Percentiles rank a stretch among this genome's conserved stretches.
Conservation (phyloP, 2,797 vertebrate species). For the Danio jaintianensis region DNA sequence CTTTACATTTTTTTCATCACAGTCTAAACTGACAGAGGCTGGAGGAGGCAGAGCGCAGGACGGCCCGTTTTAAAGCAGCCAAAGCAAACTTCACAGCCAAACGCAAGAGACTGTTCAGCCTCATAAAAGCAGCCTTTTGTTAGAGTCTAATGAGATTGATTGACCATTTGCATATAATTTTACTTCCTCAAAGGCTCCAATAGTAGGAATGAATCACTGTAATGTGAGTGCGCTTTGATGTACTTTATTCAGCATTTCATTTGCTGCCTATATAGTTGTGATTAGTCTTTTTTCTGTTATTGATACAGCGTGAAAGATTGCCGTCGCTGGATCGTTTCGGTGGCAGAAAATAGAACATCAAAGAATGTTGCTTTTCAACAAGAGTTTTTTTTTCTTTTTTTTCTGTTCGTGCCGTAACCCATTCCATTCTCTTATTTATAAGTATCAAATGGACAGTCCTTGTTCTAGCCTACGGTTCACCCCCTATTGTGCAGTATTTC, state of each 20-base stretch:
- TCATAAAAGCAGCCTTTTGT: constrained; percentile 78
- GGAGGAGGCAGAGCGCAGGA: constrained; percentile 20
- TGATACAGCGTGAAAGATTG: constrained; percentile 33
- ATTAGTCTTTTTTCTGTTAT: constrained; percentile 42
- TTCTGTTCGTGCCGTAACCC: constrained; percentile 10
- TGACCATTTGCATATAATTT: constrained; percentile 59
- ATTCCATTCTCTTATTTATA: constrained; percentile 42
- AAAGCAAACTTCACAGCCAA: constrained; percentile 73
- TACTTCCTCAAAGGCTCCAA: constrained; percentile 43
- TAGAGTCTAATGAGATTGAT: constrained; percentile 74
- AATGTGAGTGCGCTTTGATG: constrained; percentile 27
- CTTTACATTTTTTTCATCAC: constrained; percentile 58
- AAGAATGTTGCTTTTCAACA: constrained; percentile 42
- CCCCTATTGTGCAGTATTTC: constrained; percentile 37
- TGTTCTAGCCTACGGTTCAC: constrained; percentile 31
- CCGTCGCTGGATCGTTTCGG: constrained; percentile 16
- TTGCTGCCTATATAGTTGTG: constrained; percentile 25
- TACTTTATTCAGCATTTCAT: constrained; percentile 29
- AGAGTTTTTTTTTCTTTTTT: constrained; percentile 37
- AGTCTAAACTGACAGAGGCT: constrained; percentile 47
- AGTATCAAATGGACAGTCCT: constrained; percentile 46
- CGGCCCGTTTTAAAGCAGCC: constrained; percentile 29
- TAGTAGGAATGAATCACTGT: constrained; percentile 36
- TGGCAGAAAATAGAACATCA: constrained; percentile 41
- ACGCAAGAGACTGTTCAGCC: constrained; percentile 77